These are phyloP conservation scores for Panthera tigris DNA, from an alignment of 2,113 vertebrate genomes.

Conservation along the genomic window DNA sequence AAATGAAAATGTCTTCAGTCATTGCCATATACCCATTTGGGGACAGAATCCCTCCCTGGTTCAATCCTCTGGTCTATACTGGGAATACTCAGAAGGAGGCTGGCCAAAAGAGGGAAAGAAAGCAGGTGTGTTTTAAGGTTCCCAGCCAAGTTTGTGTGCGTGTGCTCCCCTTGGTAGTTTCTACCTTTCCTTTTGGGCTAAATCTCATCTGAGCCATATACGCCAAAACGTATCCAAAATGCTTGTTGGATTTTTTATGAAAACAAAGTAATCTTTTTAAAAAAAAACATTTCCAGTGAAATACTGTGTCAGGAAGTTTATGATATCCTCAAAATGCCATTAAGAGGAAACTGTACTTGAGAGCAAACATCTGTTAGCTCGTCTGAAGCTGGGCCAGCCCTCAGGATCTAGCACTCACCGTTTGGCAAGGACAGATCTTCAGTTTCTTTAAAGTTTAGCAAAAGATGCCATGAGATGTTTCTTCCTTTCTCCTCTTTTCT, in stretches of 20 bases:
- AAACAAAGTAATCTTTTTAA: background rate
- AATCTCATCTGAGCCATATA: background rate
- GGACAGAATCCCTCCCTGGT: no score
- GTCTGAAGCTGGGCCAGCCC: background rate
- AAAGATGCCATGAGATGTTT: background rate
- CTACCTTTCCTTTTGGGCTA: background rate
- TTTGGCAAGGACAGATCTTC: background rate
- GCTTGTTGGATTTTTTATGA: background rate
- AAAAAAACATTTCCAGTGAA: background rate
- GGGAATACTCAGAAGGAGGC: background rate
- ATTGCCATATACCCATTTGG: background rate
- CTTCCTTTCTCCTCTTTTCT: background rate
- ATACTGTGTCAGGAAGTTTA: constrained; percentile 46
- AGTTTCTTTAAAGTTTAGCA: constrained; percentile 39
- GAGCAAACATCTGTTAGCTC: background rate
- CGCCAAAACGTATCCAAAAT: background rate
- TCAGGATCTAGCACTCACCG: background rate
- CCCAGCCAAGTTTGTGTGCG: background rate
- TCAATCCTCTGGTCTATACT: background rate
- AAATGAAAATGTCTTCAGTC: background rate
- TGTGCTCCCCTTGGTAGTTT: accelerated
- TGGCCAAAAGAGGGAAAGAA: no score
- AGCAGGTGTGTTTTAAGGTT: background rate
- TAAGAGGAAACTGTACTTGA: constrained; percentile 22
- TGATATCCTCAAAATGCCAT: background rate